phyloP scores from a whole-genome alignment of 2,797 vertebrate species.

The Gymnocypris eckloni region DNA sequence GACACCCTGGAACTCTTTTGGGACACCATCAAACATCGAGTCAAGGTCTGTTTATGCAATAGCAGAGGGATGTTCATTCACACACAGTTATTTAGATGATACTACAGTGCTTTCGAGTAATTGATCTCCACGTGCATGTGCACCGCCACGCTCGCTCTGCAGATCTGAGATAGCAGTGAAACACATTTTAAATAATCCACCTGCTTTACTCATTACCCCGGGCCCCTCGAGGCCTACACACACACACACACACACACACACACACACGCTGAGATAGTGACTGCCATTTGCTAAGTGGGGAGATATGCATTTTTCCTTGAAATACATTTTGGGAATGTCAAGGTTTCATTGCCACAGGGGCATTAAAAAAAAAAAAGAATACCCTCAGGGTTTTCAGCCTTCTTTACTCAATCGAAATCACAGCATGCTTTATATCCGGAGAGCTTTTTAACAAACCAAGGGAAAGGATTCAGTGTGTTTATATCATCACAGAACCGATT shows the following conservation, averaged over 20 bases:
- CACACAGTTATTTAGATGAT: constrained; percentile 8
- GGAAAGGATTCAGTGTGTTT: not conserved
- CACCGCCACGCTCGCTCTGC: constrained; percentile 36
- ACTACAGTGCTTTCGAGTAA: constrained; percentile 14
- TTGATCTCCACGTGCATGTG: constrained; percentile 30
- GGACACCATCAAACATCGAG: constrained; percentile 7
- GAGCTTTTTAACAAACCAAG: not conserved
- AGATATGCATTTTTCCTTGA: constrained; percentile 31
- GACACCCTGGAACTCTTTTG: constrained; percentile 26
- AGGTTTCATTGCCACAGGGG: constrained; percentile 56
- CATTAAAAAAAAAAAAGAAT: constrained; percentile 56
- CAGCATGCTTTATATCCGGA: constrained; percentile 1
- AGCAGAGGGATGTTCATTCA: constrained; percentile 15
- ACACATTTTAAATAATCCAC: constrained; percentile 71
- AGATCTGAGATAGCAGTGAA: constrained; percentile 72
- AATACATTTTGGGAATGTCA: constrained; percentile 60
- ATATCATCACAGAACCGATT: not conserved
- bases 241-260: not conserved
- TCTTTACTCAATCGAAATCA: constrained; percentile 24
- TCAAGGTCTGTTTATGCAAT: constrained; percentile 24
- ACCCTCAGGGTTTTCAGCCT: constrained; percentile 55
- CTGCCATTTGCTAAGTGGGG: constrained; percentile 62
- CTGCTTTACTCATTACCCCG: constrained; percentile 74
- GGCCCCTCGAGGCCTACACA: constrained; percentile 55
- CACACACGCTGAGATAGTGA: constrained; percentile 56